Evolutionary conservation across 2,797 vertebrate genomes (phyloP), one percentile per base, ranked within the genome.

Genomic region (Coccyzus lansbergi): DNA sequence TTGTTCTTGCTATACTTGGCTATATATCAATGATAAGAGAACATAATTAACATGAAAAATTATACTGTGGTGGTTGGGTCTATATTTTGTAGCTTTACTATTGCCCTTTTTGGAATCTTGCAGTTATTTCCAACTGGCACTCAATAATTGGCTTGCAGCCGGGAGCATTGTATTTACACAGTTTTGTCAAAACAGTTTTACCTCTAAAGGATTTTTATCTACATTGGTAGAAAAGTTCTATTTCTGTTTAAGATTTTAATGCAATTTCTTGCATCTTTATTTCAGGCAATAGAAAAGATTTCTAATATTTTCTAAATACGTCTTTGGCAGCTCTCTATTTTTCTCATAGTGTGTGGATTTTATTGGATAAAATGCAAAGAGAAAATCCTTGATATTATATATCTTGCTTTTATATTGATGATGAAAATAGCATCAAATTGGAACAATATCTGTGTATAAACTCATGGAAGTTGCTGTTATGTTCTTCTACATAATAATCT

Each of bases 11-110:
- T 96, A 87, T 96, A 93, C 62, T 48, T 4, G 0, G 15, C 31
- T 97, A 91, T 92, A 94, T 83, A 94, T 90, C 96, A 92, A 94
- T 9, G 83, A 95, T 96, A 97, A 96, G 90, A 97, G 60, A 95
- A 96, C 64, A 91, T 96, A 97, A 97, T 96, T 97, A 97, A 95
- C 87, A 82, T 94, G 82, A 95, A 96, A 96, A 95, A 97, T 96
- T 96, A 85, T 86, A 88, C 91, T 56, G 77, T 69, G 94, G 68
- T 92, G 78, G 48, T 67, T 94, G 56, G 64, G 74, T 95, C 95
- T 97, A 26, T 92, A 87, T 96, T 96, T 96, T 96, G 87, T 94
- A 92, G 91, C 63, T 96, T 96, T 87, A 96, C 38, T 49, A 74
- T 48, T 92, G 58, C 49, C 56, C 70, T 95, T 96, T 95, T 88